phyloP scores from a whole-genome alignment of 30 jellyfish, hydroid and myxozoan genomes.

The Morbakka virulenta region DNA sequence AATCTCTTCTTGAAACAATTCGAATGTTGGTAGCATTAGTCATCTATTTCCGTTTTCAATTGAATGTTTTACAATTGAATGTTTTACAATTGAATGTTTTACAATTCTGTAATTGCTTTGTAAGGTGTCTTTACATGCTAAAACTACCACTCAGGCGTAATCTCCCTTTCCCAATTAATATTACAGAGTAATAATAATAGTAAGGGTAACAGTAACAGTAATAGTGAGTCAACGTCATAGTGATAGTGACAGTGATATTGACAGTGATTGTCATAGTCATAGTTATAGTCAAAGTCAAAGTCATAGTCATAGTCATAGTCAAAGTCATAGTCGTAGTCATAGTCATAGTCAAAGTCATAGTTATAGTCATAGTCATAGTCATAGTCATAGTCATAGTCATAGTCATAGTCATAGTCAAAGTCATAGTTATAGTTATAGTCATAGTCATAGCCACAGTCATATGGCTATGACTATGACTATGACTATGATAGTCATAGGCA shows the following conservation, averaged over 20 bases:
- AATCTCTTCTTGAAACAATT: no score
- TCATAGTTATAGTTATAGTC: background rate
- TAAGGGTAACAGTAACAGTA: background rate
- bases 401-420: background rate
- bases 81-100: no score
- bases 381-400: background rate
- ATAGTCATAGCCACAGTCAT: no score
- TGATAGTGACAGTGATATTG: background rate
- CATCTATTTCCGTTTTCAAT: no score
- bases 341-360: background rate
- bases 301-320: background rate
- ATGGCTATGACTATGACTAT: no score
- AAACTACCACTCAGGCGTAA: no score
- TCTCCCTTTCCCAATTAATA: no score
- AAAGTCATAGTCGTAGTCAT: background rate
- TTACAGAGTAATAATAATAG: background rate
- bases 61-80: no score
- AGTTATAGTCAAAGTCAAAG: background rate
- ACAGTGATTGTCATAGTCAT: background rate
- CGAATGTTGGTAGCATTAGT: no score
- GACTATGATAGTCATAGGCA: no score
- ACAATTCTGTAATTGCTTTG: no score
- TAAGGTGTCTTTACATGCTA: no score
- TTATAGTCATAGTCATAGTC: background rate
- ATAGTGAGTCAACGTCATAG: background rate